A percentile compares a stretch with the other conserved stretches of the same genome.
Conservation (phyloP, 2,888 invertebrate genomes). For the Pandemis cinnamomeana region DNA sequence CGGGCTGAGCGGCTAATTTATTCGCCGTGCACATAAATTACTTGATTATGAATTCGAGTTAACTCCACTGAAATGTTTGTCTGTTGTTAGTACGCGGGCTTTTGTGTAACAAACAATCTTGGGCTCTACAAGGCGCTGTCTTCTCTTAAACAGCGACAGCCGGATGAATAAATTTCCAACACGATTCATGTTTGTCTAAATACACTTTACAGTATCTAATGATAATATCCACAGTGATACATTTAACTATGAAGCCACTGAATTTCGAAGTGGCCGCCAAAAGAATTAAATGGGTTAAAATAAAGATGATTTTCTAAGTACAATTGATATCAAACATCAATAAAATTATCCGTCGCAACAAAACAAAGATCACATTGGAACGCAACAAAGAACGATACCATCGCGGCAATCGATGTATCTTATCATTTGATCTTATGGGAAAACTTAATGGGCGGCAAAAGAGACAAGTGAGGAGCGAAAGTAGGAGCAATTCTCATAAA, state of each 20-base stretch:
- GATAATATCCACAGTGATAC: background rate
- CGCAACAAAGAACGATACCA: conserved; percentile 41
- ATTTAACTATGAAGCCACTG: background rate
- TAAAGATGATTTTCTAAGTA: background rate
- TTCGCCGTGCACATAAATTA: conserved; percentile 85
- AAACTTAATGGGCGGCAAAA: conserved; percentile 60
- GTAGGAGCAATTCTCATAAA: conserved; percentile 73
- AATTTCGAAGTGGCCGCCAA: background rate
- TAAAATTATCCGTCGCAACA: conserved; percentile 28
- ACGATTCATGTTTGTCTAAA: conserved; percentile 35
- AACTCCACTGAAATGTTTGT: conserved; percentile 82
- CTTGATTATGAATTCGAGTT: conserved; percentile 85
- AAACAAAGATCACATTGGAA: conserved; percentile 37
- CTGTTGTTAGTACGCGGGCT: conserved; percentile 79
- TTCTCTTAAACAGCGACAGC: conserved; percentile 54
- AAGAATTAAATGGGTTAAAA: background rate
- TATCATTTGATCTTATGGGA: conserved; percentile 52
- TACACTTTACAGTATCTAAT: conserved; percentile 35
- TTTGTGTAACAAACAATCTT: conserved; percentile 80
- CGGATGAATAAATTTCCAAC: conserved; percentile 54
- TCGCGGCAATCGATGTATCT: conserved; percentile 43
- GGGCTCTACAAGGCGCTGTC: conserved; percentile 68
- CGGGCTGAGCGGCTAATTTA: conserved; percentile 83
- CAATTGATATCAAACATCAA: conserved; percentile 14
- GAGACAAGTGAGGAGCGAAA: conserved; percentile 63